Evolutionary conservation across 2,113 vertebrate species (phyloP).

Genomic region (Etheostoma cragini): DNA sequence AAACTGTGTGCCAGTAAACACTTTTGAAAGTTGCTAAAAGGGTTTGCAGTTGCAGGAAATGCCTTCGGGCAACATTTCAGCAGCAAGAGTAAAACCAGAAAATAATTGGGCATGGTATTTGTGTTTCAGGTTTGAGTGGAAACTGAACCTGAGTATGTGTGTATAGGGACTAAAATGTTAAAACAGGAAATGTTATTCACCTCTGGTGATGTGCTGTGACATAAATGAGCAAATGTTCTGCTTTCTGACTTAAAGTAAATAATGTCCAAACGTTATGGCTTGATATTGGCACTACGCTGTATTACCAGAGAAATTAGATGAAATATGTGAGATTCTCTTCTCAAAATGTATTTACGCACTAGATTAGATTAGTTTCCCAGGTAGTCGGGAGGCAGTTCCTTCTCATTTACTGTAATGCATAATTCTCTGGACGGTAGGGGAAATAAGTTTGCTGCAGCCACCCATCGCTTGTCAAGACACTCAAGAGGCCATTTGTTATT

Average conservation of each 20-base stretch:
- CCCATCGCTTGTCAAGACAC: slow-evolving; percentile 59
- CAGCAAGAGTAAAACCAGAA: neutral
- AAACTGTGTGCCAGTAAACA: slow-evolving; percentile 3
- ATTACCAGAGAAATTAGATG: slow-evolving; percentile 45
- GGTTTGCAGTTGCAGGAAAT: slow-evolving; percentile 27
- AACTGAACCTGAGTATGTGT: neutral
- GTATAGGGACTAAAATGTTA: slow-evolving; percentile 5
- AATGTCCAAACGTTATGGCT: slow-evolving; percentile 43
- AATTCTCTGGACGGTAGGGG: slow-evolving; percentile 53
- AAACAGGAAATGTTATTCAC: neutral
- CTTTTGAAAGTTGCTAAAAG: slow-evolving; percentile 14
- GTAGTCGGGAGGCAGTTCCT: slow-evolving; percentile 25
- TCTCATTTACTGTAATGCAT: slow-evolving; percentile 29
- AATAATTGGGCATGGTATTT: neutral
- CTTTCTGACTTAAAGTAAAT: slow-evolving; percentile 48
- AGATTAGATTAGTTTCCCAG: slow-evolving; percentile 55
- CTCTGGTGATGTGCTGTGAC: slow-evolving; percentile 1
- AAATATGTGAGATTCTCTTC: slow-evolving; percentile 62
- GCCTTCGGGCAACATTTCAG: slow-evolving; percentile 21
- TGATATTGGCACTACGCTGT: slow-evolving; percentile 14
- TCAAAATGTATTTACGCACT: slow-evolving; percentile 46
- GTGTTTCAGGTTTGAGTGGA: slow-evolving; percentile 13
- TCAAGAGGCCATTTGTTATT: slow-evolving; percentile 75
- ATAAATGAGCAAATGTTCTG: slow-evolving; percentile 38
- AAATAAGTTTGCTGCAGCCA: slow-evolving; percentile 40